Percentiles rank a stretch among this genome's conserved stretches.
Evolutionary conservation across 2,888 invertebrate genomes (phyloP).

Genomic region (Spodoptera littoralis): DNA sequence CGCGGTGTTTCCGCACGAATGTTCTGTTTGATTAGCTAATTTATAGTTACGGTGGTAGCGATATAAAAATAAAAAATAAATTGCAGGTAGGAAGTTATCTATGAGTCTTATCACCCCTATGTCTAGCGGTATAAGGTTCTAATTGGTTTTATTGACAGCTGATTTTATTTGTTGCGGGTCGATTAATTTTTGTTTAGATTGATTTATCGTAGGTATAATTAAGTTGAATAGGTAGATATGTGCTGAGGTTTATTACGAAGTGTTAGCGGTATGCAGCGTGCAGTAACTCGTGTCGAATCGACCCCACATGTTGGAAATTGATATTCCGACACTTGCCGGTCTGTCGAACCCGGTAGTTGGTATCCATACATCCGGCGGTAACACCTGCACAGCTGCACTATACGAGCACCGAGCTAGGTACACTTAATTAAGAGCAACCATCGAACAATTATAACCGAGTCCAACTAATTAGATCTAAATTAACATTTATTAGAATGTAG

Average conservation of each 20-base stretch:
- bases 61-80: slow-evolving; percentile 49
- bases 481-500: slow-evolving; percentile 23
- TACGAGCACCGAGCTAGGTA: neutral
- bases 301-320: slow-evolving; percentile 49
- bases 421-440: slow-evolving; percentile 36
- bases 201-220: neutral
- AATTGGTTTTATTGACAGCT: slow-evolving; percentile 39
- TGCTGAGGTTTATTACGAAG: neutral
- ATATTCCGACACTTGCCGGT: slow-evolving; percentile 45
- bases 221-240: neutral
- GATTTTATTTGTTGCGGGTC: slow-evolving; percentile 32
- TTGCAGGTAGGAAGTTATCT: slow-evolving; percentile 26
- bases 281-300: slow-evolving; percentile 16
- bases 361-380: slow-evolving; percentile 5
- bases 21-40: slow-evolving; percentile 68
- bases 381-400: slow-evolving; percentile 31
- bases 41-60: slow-evolving; percentile 56
- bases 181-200: slow-evolving; percentile 9
- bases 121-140: slow-evolving; percentile 46
- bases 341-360: slow-evolving; percentile 30
- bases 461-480: slow-evolving; percentile 30
- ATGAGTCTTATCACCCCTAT: slow-evolving; percentile 58
- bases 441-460: slow-evolving; percentile 31
- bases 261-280: slow-evolving; percentile 20
- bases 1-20: slow-evolving; percentile 67